Evolutionary conservation across 2,888 invertebrate species (phyloP), one percentile per base, ranked within the genome.

Genomic region (Eurytoma adleriae): DNA sequence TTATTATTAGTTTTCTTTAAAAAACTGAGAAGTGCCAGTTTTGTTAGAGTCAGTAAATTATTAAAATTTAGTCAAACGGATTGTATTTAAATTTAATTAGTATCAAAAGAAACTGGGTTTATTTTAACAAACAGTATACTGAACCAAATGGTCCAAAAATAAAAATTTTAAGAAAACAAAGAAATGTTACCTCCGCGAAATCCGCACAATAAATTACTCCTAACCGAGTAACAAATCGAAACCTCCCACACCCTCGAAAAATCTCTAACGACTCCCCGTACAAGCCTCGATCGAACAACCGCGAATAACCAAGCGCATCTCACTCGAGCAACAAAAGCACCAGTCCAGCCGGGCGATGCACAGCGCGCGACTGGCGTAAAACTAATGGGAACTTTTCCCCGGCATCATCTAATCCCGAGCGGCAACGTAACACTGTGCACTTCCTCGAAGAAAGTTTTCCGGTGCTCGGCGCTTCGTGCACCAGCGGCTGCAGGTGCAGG

Each of bases 371-470:
- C 54, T n/a, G 54, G 16, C 54, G 54, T 3, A n/a, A 54, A 54
- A 14, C 54, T 54, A 54, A 54, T 16, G n/a, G 5, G n/a, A 54
- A 54, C 54, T 54, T 54, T 54, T 54, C 54, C 54, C n/a, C 54
- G 16, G 54, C 54, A 54, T 54, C 27, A 61, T 61, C 27, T 27
- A 14, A 61, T 27, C 40, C 40, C 40, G 10, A 40, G 40, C 40
- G 0, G 40, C 40, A 40, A 40, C 40, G 40, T 40, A 40, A 40
- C 40, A 40, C 40, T 40, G 16, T 18, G 52, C 67, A 67, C 67
- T 67, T 67, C 67, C 67, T 67, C 50, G 52, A 67, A 67, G 67
- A 67, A 67, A 67, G 67, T 67, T 5, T 61, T 14, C 20, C 57
- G 61, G 14, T 3, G 67, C 3, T 13, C 67, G 24, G 18, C 13